A percentile compares a stretch with the other conserved stretches of the same genome.
These are phyloP conservation scores for Trigoniulus corallinus DNA, from an alignment of 1,140 invertebrate genomes.

Conservation along the genomic window DNA sequence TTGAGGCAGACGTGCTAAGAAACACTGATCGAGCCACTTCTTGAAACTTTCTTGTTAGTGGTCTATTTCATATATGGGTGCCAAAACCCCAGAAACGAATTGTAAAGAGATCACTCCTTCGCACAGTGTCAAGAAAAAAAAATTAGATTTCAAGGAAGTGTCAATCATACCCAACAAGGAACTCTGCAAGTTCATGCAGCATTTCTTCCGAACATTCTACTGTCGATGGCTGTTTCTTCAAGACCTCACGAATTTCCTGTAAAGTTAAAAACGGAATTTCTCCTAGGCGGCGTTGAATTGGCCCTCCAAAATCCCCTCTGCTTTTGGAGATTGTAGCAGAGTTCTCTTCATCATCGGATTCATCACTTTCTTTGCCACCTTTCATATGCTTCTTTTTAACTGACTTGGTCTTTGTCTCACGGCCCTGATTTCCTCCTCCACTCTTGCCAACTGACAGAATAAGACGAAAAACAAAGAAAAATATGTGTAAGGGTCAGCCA, in stretches of 20 bases:
- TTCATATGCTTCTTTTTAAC: slow-evolving; percentile 47
- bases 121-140: slow-evolving; percentile 19
- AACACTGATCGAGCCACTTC: slow-evolving; percentile 44
- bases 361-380: slow-evolving; percentile 37
- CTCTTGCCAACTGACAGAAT: slow-evolving; percentile 46
- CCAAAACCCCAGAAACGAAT: too few relatives aligned
- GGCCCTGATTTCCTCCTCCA: slow-evolving; percentile 76
- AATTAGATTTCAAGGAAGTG: slow-evolving; percentile 5
- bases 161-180: slow-evolving; percentile 24
- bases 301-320: too few relatives aligned
- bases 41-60: slow-evolving; percentile 26
- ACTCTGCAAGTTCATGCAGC: slow-evolving; percentile 24
- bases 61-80: background rate
- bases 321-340: too few relatives aligned
- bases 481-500: too few relatives aligned
- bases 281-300: slow-evolving; percentile 25
- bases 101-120: too few relatives aligned
- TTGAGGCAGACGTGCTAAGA: slow-evolving; percentile 43
- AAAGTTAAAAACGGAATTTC: slow-evolving; percentile 43
- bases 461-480: too few relatives aligned
- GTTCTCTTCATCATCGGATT: slow-evolving; percentile 33
- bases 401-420: slow-evolving; percentile 89
- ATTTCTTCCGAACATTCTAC: slow-evolving; percentile 31
- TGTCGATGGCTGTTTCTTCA: slow-evolving; percentile 37
- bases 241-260: slow-evolving; percentile 46